Conservation (phyloP, 2,113 vertebrate genomes). For the Athene noctua region DNA sequence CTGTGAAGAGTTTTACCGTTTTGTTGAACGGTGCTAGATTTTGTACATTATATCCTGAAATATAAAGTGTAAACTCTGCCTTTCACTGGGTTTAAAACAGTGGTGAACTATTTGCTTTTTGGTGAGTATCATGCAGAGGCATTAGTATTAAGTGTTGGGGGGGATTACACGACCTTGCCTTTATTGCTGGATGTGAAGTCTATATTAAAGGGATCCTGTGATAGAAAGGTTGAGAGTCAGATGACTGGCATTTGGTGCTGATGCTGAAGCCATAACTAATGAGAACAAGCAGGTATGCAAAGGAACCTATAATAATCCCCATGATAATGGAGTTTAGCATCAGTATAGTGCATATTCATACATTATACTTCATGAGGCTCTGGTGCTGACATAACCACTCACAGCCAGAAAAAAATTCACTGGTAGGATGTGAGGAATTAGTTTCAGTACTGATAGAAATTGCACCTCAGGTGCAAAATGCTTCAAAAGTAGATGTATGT, state of each 20-base stretch:
- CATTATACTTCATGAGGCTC: background rate
- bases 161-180: background rate
- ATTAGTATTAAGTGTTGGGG: background rate
- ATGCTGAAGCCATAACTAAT: background rate
- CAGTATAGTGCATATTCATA: background rate
- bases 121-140: background rate
- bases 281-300: background rate
- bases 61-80: background rate
- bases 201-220: background rate
- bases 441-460: background rate
- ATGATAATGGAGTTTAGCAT: background rate
- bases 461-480: background rate
- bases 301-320: background rate
- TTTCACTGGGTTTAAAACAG: background rate
- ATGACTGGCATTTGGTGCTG: background rate
- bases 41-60: background rate
- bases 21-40: background rate
- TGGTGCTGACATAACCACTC: background rate
- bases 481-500: background rate
- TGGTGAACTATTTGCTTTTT: background rate
- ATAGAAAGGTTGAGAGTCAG: background rate
- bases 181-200: background rate
- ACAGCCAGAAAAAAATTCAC: background rate
- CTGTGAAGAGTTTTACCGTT: background rate
- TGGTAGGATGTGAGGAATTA: background rate